A percentile compares a stretch with the other conserved stretches of the same genome.
These are phyloP conservation scores for Oeneis ivallda DNA, from an alignment of 2,888 invertebrate species.

Conservation along the genomic window DNA sequence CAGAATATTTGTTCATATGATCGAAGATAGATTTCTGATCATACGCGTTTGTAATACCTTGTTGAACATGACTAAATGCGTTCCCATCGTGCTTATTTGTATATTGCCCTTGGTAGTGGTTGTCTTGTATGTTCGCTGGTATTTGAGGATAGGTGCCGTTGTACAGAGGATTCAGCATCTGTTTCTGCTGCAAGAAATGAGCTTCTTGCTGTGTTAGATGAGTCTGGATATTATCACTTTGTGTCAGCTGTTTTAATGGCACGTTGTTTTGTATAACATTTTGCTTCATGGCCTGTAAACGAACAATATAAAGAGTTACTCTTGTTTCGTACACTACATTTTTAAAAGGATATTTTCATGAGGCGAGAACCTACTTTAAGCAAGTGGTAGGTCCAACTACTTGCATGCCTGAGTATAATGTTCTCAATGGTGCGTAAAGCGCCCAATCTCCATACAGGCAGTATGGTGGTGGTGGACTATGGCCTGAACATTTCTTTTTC, in stretches of 20 bases:
- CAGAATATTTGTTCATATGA: conserved; percentile 73
- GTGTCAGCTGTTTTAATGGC: conserved; percentile 79
- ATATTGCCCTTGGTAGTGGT: conserved; percentile 69
- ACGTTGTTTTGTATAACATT: conserved; percentile 77
- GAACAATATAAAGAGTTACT: neutral
- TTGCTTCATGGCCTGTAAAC: conserved; percentile 71
- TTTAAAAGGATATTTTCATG: neutral
- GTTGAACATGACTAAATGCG: conserved; percentile 69
- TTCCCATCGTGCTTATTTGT: conserved; percentile 67
- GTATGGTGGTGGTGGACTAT: too few species aligned
- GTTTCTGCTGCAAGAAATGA: conserved; percentile 80
- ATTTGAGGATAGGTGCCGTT: conserved; percentile 68
- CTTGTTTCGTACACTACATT: neutral
- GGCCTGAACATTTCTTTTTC: too few species aligned
- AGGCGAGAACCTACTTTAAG: neutral
- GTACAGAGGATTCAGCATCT: conserved; percentile 74
- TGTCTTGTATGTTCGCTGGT: conserved; percentile 60
- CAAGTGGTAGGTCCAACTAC: too few species aligned
- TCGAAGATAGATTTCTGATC: conserved; percentile 73
- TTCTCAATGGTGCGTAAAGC: too few species aligned
- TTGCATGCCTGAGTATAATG: too few species aligned
- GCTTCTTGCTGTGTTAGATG: conserved; percentile 76
- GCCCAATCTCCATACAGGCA: too few species aligned
- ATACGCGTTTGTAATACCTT: conserved; percentile 74
- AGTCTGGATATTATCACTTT: conserved; percentile 74